Conservation (phyloP, 2,888 invertebrate genomes). For the Acleris laterana region DNA sequence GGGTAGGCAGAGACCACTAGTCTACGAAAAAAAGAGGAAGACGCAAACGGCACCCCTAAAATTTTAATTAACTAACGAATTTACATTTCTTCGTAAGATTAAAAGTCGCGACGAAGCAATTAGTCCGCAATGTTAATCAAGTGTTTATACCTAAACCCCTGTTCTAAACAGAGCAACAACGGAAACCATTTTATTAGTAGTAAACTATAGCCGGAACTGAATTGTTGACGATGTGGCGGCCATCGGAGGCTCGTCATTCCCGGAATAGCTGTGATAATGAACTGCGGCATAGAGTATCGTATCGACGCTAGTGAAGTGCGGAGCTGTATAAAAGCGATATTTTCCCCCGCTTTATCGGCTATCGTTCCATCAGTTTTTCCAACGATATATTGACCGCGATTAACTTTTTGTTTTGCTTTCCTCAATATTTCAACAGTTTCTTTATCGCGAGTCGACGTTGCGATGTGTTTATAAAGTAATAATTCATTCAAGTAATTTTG, state of each 20-base stretch:
- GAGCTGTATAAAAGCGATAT: conserved; percentile 13
- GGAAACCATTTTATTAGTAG: conserved; percentile 6
- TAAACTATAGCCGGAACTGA: conserved; percentile 8
- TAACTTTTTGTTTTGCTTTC: too few relatives aligned
- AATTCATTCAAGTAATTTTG: too few relatives aligned
- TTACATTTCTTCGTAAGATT: conserved; percentile 27
- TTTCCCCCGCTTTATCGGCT: conserved; percentile 1
- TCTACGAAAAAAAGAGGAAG: conserved; percentile 15
- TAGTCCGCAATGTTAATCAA: conserved; percentile 26
- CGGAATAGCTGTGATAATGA: conserved; percentile 59
- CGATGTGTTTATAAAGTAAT: too few relatives aligned
- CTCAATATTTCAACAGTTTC: too few relatives aligned
- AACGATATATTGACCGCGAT: too few relatives aligned
- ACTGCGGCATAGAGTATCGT: conserved; percentile 47
- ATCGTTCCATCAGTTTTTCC: too few relatives aligned
- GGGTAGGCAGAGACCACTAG: too few relatives aligned
- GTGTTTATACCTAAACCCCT: conserved; percentile 20
- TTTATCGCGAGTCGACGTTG: too few relatives aligned
- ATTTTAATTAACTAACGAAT: conserved; percentile 30
- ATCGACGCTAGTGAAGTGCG: conserved; percentile 11
- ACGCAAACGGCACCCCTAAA: conserved; percentile 28
- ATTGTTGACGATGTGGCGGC: conserved; percentile 40
- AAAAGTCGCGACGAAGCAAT: conserved; percentile 33
- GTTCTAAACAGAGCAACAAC: conserved; percentile 4
- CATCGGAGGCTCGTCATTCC: conserved; percentile 46